Evolutionary conservation across 2,888 invertebrate genomes (phyloP).

Genomic region (Syritta pipiens): DNA sequence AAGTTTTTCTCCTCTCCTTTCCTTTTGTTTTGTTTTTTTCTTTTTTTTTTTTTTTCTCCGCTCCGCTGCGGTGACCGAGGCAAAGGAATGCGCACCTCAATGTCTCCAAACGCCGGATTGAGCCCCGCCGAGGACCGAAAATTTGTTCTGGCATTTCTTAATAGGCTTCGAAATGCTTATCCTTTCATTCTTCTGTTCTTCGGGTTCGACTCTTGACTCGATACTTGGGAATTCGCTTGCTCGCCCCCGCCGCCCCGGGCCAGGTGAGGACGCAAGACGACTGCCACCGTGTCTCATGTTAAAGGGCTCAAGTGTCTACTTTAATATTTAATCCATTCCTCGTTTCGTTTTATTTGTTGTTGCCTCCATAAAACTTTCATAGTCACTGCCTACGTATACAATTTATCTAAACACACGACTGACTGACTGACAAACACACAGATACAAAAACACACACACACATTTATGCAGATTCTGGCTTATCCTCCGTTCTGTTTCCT

Average conservation of each 20-base stretch:
- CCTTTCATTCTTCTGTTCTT: conserved; percentile 25
- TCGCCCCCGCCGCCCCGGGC: background rate
- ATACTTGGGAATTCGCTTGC: conserved; percentile 26
- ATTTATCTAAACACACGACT: conserved; percentile 31
- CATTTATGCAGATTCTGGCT: conserved; percentile 33
- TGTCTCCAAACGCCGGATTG: background rate
- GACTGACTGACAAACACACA: conserved; percentile 15
- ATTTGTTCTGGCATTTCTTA: conserved; percentile 17
- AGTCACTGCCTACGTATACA: conserved; percentile 26
- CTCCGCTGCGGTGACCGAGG: no score
- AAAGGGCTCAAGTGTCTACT: conserved; percentile 60
- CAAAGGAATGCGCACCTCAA: background rate
- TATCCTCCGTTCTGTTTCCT: conserved; percentile 3
- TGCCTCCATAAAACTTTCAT: conserved; percentile 53
- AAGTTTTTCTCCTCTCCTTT: no score
- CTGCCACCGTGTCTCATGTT: conserved; percentile 15
- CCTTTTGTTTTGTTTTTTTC: no score
- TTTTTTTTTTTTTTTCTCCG: no score
- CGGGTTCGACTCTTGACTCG: conserved; percentile 46
- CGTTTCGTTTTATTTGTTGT: conserved; percentile 52
- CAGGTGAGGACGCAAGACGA: no score
- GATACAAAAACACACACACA: conserved; percentile 16
- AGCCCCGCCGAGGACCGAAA: no score
- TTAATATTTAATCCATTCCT: conserved; percentile 66
- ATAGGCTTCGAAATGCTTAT: conserved; percentile 40